Evolutionary conservation across 2,888 invertebrate species (phyloP), one percentile per base, ranked within the genome.

Genomic region (Labia minor): DNA sequence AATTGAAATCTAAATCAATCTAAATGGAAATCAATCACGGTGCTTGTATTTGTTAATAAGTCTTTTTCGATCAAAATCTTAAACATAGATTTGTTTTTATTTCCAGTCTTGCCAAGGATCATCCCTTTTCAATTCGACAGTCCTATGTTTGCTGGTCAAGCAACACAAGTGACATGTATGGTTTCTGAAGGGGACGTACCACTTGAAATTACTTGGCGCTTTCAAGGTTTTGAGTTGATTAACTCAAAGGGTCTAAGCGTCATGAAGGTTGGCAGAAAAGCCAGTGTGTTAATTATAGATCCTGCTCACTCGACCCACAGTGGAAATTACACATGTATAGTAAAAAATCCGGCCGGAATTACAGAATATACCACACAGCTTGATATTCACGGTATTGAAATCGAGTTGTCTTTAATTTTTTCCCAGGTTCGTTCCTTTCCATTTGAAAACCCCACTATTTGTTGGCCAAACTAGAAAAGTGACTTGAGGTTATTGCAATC

Each of bases 391-490:
- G 82, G 82, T 82, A 70, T 49, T 10, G n/a, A 49, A n/a, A n/a
- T 49, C 49, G 49, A 49, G 49, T 10, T 49, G 49, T 49, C 49
- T 33, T 86, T 78, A 85, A 91, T 90, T 90, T 80, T 77, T 86
- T 75, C 90, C 90, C 77, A 87, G 85, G 78, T 89, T 91, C 79
- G 86, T 83, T 78, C 89, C 90, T 74, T 90, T 90, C 80, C 84
- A 85, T 77, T 90, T 90, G 78, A 82, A 85, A 77, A 83, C 84
- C 72, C 87, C 89, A 74, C 85, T 89, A 73, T 86, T 85, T 78
- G 86, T 86, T 75, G 90, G 89, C 71, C 89, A 90, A 78, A 86
- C 89, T 70, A 88, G 86, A 73, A 90, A 90, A 78, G 83, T 87
- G 72, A 85, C 83, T 76, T 82, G n/a, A n/a, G n/a, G n/a, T n/a